Evolutionary conservation across 2,888 invertebrate species (phyloP).

Genomic region (Gnatocerus cornutus): DNA sequence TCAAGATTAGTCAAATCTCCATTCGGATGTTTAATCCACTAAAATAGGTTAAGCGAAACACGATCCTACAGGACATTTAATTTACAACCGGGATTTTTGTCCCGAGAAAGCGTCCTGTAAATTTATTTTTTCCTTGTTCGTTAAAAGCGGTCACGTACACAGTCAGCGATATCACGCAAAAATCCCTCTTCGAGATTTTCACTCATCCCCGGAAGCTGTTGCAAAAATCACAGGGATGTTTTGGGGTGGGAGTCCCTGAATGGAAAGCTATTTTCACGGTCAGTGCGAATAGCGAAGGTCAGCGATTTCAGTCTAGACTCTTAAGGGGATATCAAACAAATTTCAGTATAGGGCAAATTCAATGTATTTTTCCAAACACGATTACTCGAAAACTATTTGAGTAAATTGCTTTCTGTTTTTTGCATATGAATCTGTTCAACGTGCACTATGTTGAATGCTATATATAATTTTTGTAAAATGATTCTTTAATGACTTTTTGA

Average conservation of each 20-base stretch:
- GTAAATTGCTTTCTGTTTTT: too few species aligned
- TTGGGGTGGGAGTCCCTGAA: conserved; percentile 1
- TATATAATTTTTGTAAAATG: too few species aligned
- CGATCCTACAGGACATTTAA: conserved; percentile 3
- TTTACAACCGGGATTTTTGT: conserved; percentile 4
- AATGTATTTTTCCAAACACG: too few species aligned
- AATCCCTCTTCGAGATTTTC: neutral
- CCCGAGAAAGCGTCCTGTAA: neutral
- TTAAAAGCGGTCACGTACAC: conserved; percentile 1
- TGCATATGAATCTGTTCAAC: too few species aligned
- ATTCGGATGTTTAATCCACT: conserved; percentile 11
- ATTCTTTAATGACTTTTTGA: too few species aligned
- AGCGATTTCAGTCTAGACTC: conserved; percentile 32
- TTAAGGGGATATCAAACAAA: conserved; percentile 3
- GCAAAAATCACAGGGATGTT: neutral
- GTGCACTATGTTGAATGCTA: too few species aligned
- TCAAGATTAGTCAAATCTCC: conserved; percentile 23
- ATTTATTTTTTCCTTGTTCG: neutral
- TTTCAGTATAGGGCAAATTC: neutral
- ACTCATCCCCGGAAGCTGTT: conserved; percentile 3
- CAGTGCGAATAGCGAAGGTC: conserved; percentile 32
- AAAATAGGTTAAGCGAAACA: conserved; percentile 27
- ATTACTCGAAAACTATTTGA: too few species aligned
- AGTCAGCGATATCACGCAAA: conserved; percentile 8
- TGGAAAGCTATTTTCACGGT: conserved; percentile 36